Evolutionary conservation across 1,140 invertebrate genomes (phyloP).

Genomic region (Hormaphis cornu): DNA sequence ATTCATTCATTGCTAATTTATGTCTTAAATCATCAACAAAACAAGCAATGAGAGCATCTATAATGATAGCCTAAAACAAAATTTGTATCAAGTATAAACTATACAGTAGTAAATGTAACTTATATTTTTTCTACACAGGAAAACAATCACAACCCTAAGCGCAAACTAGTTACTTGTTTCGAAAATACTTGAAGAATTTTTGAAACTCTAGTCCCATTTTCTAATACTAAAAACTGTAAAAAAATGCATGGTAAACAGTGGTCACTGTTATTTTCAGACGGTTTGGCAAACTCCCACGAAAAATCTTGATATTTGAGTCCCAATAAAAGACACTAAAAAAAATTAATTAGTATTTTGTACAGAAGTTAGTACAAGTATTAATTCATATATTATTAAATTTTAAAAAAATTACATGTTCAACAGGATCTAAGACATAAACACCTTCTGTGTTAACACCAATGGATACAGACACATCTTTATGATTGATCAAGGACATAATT

Average conservation of each 20-base stretch:
- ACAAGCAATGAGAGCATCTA: conserved; percentile 79
- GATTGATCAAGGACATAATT: conserved; percentile 70
- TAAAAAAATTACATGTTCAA: conserved; percentile 61
- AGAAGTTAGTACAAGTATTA: conserved; percentile 1
- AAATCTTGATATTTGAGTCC: conserved; percentile 78
- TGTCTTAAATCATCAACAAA: conserved; percentile 66
- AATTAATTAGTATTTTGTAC: conserved; percentile 25
- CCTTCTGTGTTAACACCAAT: conserved; percentile 80
- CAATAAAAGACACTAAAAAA: conserved; percentile 64
- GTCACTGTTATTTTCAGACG: conserved; percentile 73
- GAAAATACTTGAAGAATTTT: conserved; percentile 84
- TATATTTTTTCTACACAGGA: not conserved
- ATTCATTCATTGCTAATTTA: conserved; percentile 33
- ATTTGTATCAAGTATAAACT: not conserved
- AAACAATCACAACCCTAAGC: not conserved
- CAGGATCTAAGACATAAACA: conserved; percentile 77
- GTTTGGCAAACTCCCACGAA: conserved; percentile 80
- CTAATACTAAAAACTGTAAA: conserved; percentile 74
- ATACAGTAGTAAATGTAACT: not conserved
- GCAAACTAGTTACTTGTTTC: conserved; percentile 50
- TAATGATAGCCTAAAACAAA: conserved; percentile 62
- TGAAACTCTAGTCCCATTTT: conserved; percentile 72
- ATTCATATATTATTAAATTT: not conserved
- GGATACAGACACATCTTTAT: conserved; percentile 73
- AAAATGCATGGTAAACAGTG: conserved; percentile 76